Percentiles rank a stretch among this genome's conserved stretches.
These are phyloP conservation scores for Epinotia bilunana DNA, from an alignment of 2,888 invertebrate genomes.

Conservation along the genomic window DNA sequence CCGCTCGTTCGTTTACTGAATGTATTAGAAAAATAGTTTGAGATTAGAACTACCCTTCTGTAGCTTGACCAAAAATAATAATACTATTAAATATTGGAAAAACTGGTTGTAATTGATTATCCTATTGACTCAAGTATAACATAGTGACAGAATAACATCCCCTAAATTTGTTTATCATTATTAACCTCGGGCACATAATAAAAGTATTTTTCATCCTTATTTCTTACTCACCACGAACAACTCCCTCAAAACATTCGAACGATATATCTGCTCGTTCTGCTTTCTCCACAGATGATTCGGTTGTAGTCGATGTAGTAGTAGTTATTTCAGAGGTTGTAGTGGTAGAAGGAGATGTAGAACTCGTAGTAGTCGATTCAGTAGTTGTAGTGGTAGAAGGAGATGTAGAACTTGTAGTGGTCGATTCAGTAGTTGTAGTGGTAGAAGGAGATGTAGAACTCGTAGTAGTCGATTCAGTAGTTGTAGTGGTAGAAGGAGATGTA, in stretches of 20 bases:
- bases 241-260: constrained; percentile 36
- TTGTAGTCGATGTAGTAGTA: constrained; percentile 19
- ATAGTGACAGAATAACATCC: too few species aligned
- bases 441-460: constrained; percentile 8
- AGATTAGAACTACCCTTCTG: too few species aligned
- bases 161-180: too few species aligned
- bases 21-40: too few species aligned
- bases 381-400: constrained; percentile 23
- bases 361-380: constrained; percentile 30
- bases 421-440: constrained; percentile 28
- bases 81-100: too few species aligned
- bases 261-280: constrained; percentile 13
- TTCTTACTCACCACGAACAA: constrained; percentile 17
- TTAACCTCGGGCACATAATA: too few species aligned
- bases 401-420: constrained; percentile 36
- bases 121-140: too few species aligned
- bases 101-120: too few species aligned
- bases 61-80: too few species aligned
- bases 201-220: background rate
- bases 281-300: background rate
- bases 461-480: constrained; percentile 21
- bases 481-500: constrained; percentile 20
- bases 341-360: constrained; percentile 20
- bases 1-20: too few species aligned
- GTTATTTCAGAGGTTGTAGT: constrained; percentile 24